Evolutionary conservation across 1,140 invertebrate species (phyloP).

Genomic region (Lepidotrigona ventralis): DNA sequence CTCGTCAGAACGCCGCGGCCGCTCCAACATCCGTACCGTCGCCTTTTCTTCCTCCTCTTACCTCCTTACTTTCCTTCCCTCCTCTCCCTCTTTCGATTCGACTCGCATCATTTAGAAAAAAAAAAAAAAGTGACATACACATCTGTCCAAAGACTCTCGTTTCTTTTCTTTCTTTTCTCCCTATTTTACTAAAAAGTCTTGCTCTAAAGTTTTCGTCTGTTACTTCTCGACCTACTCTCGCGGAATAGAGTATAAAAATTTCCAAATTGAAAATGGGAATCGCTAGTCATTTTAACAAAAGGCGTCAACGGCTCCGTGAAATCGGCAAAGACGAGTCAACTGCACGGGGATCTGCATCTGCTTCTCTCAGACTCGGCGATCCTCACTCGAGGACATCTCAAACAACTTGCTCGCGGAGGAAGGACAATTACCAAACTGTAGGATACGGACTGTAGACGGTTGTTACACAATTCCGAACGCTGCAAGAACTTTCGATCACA

Average conservation of each 20-base stretch:
- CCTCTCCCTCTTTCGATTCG: neutral
- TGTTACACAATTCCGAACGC: conserved; percentile 44
- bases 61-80: neutral
- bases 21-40: conserved; percentile 63
- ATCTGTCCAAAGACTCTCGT: neutral
- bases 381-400: conserved; percentile 14
- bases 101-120: too few relatives aligned
- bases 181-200: too few relatives aligned
- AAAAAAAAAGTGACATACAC: too few relatives aligned
- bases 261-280: neutral
- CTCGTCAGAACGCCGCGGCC: conserved; percentile 67
- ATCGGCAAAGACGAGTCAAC: conserved; percentile 35
- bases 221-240: neutral
- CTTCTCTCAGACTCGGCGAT: conserved; percentile 12
- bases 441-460: conserved; percentile 38
- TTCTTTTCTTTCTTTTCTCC: fast-evolving
- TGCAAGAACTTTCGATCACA: conserved; percentile 49
- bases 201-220: too few relatives aligned
- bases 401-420: conserved; percentile 24
- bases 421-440: conserved; percentile 41
- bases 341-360: conserved; percentile 17
- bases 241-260: neutral
- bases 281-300: conserved; percentile 12
- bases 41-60: conserved; percentile 23
- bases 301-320: neutral